Evolutionary conservation across 2,888 invertebrate species (phyloP).

Genomic region (Oscheius onirici): DNA sequence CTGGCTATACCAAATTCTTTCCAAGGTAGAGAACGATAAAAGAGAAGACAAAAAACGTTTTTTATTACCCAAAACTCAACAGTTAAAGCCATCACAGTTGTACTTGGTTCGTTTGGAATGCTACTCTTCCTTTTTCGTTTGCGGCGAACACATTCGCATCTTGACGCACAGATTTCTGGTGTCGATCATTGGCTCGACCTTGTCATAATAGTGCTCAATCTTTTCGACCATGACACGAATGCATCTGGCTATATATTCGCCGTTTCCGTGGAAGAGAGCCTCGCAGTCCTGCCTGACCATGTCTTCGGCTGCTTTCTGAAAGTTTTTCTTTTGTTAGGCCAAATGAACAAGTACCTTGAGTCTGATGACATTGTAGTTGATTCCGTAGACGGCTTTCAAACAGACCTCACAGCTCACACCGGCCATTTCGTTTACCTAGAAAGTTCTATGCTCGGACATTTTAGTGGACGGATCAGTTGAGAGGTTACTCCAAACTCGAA

Average conservation of each 20-base stretch:
- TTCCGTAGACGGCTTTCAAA: slow-evolving; percentile 56
- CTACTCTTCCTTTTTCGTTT: not conserved
- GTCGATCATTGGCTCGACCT: slow-evolving; percentile 51
- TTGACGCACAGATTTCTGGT: slow-evolving; percentile 46
- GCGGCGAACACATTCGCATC: slow-evolving; percentile 40
- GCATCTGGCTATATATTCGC: slow-evolving; percentile 49
- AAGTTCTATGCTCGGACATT: not conserved
- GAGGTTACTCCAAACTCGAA: not conserved
- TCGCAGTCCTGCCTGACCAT: slow-evolving; percentile 55
- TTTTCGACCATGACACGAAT: slow-evolving; percentile 49
- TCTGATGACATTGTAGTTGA: slow-evolving; percentile 58
- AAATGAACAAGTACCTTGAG: slow-evolving; percentile 42
- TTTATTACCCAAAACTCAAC: not conserved
- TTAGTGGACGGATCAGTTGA: not conserved
- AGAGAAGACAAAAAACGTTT: not conserved
- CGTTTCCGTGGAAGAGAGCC: slow-evolving; percentile 47
- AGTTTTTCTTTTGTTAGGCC: not conserved
- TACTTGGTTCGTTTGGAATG: not conserved
- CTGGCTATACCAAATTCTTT: too few relatives aligned
- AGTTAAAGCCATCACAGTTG: not conserved
- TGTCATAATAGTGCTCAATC: slow-evolving; percentile 52
- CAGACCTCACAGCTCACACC: slow-evolving; percentile 60
- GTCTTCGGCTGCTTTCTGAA: slow-evolving; percentile 48
- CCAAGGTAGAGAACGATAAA: too few relatives aligned
- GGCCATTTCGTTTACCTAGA: slow-evolving; percentile 51